Evolutionary conservation across 2,888 invertebrate genomes (phyloP).

Genomic region (Hipparchia semele): DNA sequence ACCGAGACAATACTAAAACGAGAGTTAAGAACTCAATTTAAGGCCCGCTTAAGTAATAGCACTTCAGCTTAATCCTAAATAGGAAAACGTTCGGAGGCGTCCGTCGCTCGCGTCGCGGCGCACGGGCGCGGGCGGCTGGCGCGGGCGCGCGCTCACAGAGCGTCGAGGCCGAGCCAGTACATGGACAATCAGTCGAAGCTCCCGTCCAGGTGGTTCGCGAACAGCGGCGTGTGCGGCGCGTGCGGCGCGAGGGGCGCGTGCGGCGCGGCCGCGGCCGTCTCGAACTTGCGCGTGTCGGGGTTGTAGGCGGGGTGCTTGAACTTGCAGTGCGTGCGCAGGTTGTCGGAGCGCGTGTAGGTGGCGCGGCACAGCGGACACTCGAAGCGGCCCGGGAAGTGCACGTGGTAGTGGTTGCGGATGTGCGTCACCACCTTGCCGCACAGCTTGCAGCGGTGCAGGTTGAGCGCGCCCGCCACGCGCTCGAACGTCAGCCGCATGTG

Average conservation of each 20-base stretch:
- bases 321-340: slow-evolving; percentile 96
- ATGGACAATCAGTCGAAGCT: slow-evolving; percentile 79
- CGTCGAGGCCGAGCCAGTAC: slow-evolving; percentile 75
- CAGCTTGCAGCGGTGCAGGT: slow-evolving; percentile 96
- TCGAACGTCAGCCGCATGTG: slow-evolving; percentile 97
- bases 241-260: slow-evolving; percentile 69
- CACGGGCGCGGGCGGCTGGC: slow-evolving; percentile 52
- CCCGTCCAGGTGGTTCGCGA: slow-evolving; percentile 83
- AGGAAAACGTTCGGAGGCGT: slow-evolving; percentile 70
- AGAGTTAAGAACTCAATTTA: slow-evolving; percentile 58
- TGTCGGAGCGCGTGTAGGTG: slow-evolving; percentile 96
- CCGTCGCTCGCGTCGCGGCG: slow-evolving; percentile 52
- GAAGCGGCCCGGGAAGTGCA: slow-evolving; percentile 96
- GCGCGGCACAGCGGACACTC: slow-evolving; percentile 96
- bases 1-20: slow-evolving; percentile 80
- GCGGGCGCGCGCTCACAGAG: slow-evolving; percentile 63
- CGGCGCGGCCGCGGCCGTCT: slow-evolving; percentile 82
- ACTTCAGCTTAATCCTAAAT: slow-evolving; percentile 80
- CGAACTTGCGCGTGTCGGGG: slow-evolving; percentile 94
- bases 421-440: slow-evolving; percentile 97
- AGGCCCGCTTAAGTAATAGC: slow-evolving; percentile 81
- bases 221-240: slow-evolving; percentile 77
- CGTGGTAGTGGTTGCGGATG: slow-evolving; percentile 97
- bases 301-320: slow-evolving; percentile 95
- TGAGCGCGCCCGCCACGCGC: slow-evolving; percentile 95